These are phyloP conservation scores for Protula sp. DNA, from an alignment of 2,888 invertebrate species.

Conservation along the genomic window DNA sequence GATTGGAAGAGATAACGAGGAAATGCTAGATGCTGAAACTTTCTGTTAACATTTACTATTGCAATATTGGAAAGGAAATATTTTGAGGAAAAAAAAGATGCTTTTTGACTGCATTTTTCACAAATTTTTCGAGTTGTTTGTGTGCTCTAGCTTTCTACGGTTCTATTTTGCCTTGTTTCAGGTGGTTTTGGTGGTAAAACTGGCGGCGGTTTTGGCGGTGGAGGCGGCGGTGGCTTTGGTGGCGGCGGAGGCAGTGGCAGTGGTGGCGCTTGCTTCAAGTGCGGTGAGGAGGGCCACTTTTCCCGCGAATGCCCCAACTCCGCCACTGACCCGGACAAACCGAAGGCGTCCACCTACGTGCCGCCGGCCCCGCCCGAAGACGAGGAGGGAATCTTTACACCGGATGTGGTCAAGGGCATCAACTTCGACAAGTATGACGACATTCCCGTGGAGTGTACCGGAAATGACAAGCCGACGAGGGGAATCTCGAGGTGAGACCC, in stretches of 20 bases:
- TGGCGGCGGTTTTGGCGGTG: conserved; percentile 27
- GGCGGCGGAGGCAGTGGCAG: conserved; percentile 18
- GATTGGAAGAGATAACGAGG: no score
- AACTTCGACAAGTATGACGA: conserved; percentile 54
- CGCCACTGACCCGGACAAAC: no score
- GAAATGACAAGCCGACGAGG: conserved; percentile 30
- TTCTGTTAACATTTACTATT: no score
- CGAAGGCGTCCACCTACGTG: no score
- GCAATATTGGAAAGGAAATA: no score
- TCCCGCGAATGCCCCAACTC: conserved; percentile 36
- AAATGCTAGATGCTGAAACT: no score
- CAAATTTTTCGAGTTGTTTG: no score
- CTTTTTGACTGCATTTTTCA: no score
- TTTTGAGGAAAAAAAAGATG: no score
- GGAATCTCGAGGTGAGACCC: conserved; percentile 17
- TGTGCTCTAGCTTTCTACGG: no score
- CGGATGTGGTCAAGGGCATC: conserved; percentile 44
- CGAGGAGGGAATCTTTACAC: conserved; percentile 41
- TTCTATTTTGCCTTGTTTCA: no score
- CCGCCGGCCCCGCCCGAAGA: conserved; percentile 45
- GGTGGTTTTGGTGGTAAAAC: neutral
- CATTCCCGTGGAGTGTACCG: conserved; percentile 50
- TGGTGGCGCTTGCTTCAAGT: conserved; percentile 31
- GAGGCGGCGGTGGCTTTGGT: conserved; percentile 19
- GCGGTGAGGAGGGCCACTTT: conserved; percentile 40